These are phyloP conservation scores for Xanthorhoe spadicearia DNA, from an alignment of 2,888 invertebrate genomes.

Conservation along the genomic window DNA sequence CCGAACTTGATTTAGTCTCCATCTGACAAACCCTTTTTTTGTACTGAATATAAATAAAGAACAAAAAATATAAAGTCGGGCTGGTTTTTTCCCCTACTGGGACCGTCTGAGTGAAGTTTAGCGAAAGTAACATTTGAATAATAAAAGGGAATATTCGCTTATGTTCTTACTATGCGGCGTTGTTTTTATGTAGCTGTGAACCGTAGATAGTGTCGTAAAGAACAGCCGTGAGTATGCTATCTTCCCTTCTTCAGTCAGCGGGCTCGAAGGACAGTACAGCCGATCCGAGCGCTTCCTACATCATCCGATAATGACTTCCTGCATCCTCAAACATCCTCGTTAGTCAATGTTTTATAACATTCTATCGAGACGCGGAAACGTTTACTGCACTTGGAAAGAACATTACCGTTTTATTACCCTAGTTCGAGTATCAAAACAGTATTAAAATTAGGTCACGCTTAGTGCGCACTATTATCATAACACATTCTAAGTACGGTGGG, in stretches of 20 bases:
- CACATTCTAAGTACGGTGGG: constrained; percentile 41
- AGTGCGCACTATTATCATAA: constrained; percentile 51
- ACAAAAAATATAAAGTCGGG: constrained; percentile 71
- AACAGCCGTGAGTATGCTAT: constrained; percentile 57
- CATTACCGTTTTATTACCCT: constrained; percentile 53
- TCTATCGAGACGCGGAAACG: constrained; percentile 67
- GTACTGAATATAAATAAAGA: constrained; percentile 82
- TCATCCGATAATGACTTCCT: constrained; percentile 82
- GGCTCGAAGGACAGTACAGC: constrained; percentile 36
- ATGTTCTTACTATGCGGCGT: constrained; percentile 53
- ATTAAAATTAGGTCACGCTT: constrained; percentile 68
- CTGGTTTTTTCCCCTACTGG: constrained; percentile 65
- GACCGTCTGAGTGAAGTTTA: constrained; percentile 68
- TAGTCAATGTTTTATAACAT: constrained; percentile 70
- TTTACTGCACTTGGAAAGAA: constrained; percentile 58
- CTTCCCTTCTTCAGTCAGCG: constrained; percentile 41
- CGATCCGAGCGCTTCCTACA: constrained; percentile 73
- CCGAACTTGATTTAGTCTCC: constrained; percentile 80
- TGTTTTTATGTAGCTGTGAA: constrained; percentile 61
- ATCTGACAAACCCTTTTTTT: constrained; percentile 83
- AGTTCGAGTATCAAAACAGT: constrained; percentile 59
- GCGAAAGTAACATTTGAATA: constrained; percentile 79
- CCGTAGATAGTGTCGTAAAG: constrained; percentile 60
- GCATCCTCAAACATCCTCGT: constrained; percentile 75
- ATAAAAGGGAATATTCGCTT: constrained; percentile 73